Conservation (phyloP, 2,797 vertebrate genomes). For the Takifugu rubripes region DNA sequence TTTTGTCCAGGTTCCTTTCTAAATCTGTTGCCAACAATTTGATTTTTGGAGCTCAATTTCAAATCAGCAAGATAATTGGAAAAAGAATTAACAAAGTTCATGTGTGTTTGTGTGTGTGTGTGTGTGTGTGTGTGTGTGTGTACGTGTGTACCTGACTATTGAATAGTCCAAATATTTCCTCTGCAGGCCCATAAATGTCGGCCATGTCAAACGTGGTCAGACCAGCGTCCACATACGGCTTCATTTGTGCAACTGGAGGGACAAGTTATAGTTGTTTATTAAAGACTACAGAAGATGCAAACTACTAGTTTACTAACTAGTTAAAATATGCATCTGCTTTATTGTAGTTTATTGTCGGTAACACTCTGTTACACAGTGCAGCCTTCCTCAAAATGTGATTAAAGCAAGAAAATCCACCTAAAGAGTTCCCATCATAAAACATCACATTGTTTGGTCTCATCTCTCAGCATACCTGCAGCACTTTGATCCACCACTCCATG, state of each 20-base stretch:
- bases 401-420: no score
- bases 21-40: no score
- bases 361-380: background rate
- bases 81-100: no score
- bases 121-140: background rate
- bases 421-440: no score
- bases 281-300: background rate
- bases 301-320: background rate
- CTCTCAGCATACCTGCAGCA: conserved; percentile 31
- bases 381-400: no score
- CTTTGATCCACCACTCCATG: conserved; percentile 42
- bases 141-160: conserved; percentile 38
- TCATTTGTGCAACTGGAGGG: conserved; percentile 50
- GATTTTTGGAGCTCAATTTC: background rate
- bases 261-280: background rate
- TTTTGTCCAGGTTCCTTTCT: no score
- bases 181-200: conserved; percentile 61
- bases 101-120: conserved; percentile 4
- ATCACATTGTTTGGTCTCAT: rapidly evolving
- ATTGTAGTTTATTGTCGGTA: background rate
- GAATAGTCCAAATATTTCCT: conserved; percentile 60
- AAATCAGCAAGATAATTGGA: no score
- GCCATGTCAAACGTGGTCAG: conserved; percentile 65
- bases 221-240: conserved; percentile 49
- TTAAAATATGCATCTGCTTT: background rate